Evolutionary conservation across 2,888 invertebrate species (phyloP).

Genomic region (Adelognathus sp.): DNA sequence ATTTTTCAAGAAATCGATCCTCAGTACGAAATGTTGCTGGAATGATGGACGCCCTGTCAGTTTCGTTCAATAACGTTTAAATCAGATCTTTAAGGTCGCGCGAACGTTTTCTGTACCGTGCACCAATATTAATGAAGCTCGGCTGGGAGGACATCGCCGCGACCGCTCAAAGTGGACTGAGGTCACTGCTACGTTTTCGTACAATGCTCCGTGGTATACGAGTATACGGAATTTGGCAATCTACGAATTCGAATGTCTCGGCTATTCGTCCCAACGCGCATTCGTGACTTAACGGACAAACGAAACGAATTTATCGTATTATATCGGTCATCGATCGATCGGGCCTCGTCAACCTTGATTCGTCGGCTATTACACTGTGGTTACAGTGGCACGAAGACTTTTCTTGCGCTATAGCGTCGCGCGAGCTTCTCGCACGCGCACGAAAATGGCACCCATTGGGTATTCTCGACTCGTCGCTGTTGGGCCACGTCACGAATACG

Average conservation of each 20-base stretch:
- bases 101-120: neutral
- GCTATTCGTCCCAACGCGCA: neutral
- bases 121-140: constrained; percentile 38
- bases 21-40: neutral
- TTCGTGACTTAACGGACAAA: neutral
- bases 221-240: neutral
- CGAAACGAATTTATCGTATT: neutral
- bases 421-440: constrained; percentile 2
- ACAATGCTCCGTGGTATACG: too few relatives aligned
- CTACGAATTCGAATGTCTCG: neutral
- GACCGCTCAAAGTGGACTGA: constrained; percentile 19
- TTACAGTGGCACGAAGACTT: neutral
- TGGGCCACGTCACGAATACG: constrained; percentile 66
- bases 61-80: neutral
- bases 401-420: neutral
- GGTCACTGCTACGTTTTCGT: constrained; percentile 11
- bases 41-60: neutral
- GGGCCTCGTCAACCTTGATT: constrained; percentile 18
- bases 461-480: constrained; percentile 43
- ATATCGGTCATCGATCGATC: neutral
- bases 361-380: neutral
- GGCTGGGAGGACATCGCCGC: constrained; percentile 25
- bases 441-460: constrained; percentile 35
- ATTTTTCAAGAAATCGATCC: neutral
- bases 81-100: constrained; percentile 26